Percentiles rank a stretch among this genome's conserved stretches.
Evolutionary conservation across 2,888 invertebrate genomes (phyloP).

Genomic region (Apamea epomidion): DNA sequence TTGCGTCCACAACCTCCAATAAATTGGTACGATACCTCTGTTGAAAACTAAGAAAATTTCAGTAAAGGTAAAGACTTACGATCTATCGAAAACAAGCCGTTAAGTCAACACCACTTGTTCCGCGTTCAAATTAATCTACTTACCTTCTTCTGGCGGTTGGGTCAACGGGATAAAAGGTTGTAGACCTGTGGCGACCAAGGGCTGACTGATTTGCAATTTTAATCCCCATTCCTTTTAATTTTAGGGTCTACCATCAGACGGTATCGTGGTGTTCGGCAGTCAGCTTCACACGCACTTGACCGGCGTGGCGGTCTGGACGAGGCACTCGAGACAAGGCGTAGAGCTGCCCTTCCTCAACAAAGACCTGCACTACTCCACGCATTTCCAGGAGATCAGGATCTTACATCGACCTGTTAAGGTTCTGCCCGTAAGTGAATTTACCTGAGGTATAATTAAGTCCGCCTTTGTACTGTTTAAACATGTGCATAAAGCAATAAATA

Average conservation of each 20-base stretch:
- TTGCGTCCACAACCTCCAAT: not conserved
- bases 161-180: not conserved
- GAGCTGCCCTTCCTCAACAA: constrained; percentile 96
- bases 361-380: constrained; percentile 98
- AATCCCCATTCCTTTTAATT: constrained; percentile 54
- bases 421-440: constrained; percentile 92
- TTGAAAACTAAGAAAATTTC: not conserved
- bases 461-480: not conserved
- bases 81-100: too few relatives aligned
- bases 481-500: not conserved
- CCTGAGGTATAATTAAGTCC: not conserved
- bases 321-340: constrained; percentile 95
- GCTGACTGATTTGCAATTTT: not conserved
- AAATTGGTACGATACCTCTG: not conserved
- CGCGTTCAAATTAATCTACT: not conserved
- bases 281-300: constrained; percentile 99
- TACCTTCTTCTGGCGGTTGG: not conserved
- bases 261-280: constrained; percentile 98
- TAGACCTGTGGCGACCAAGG: not conserved
- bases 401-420: constrained; percentile 95
- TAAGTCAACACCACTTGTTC: not conserved
- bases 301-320: constrained; percentile 95
- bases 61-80: not conserved
- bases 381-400: constrained; percentile 98
- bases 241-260: constrained; percentile 94